Evolutionary conservation across 2,113 vertebrate genomes (phyloP).

Genomic region (Entomyzon cyanotis): DNA sequence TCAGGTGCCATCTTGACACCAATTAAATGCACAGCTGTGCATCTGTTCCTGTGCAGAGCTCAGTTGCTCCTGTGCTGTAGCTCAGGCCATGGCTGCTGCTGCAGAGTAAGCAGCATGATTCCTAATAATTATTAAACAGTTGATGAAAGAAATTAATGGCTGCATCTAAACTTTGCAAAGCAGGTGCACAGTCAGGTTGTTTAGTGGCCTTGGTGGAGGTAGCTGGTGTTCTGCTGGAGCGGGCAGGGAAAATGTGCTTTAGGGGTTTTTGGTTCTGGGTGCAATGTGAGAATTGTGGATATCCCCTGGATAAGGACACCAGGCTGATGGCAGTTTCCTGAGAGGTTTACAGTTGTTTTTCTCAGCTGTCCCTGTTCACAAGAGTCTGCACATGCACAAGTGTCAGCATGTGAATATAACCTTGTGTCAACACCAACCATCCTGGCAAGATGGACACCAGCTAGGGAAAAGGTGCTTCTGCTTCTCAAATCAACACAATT

Average conservation of each 20-base stretch:
- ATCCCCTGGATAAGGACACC: background rate
- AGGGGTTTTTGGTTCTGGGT: background rate
- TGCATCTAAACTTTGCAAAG: background rate
- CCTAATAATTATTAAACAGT: constrained; percentile 36
- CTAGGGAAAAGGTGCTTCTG: background rate
- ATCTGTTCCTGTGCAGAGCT: background rate
- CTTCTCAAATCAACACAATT: background rate
- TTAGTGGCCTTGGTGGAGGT: background rate
- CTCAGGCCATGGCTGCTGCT: background rate
- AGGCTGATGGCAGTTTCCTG: background rate
- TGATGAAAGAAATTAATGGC: background rate
- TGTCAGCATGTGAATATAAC: background rate
- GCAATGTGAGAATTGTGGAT: background rate
- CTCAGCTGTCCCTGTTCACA: background rate
- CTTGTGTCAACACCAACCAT: background rate
- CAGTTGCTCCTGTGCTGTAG: background rate
- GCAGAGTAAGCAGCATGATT: background rate
- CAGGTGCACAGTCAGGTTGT: background rate
- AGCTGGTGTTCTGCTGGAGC: background rate
- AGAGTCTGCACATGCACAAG: background rate
- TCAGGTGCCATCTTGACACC: constrained; percentile 33
- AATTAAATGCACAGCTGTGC: constrained; percentile 47
- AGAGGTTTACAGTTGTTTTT: background rate
- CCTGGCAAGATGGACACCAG: background rate
- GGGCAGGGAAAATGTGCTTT: background rate